A percentile compares a stretch with the other conserved stretches of the same genome.
Evolutionary conservation across 1,140 invertebrate genomes (phyloP).

Genomic region (Zaprionus lachaisei): DNA sequence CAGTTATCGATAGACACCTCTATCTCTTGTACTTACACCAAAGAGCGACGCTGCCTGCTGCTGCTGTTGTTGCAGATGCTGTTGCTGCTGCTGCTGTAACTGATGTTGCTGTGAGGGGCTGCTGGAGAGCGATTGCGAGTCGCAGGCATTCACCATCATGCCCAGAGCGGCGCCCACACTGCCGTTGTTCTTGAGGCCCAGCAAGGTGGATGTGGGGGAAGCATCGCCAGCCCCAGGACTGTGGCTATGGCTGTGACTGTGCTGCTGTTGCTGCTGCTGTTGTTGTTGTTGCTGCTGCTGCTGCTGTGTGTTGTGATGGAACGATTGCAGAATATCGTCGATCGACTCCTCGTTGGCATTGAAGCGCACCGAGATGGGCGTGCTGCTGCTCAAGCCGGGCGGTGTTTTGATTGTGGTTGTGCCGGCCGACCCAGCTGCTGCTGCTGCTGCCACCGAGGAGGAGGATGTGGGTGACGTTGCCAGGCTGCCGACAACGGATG

Average conservation of each 20-base stretch:
- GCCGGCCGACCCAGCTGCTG: conserved; percentile 17
- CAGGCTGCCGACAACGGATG: conserved; percentile 53
- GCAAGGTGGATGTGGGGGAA: conserved; percentile 59
- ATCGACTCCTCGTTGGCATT: conserved; percentile 83
- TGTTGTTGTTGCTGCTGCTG: conserved; percentile 25
- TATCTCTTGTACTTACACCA: conserved; percentile 51
- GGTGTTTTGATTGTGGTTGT: conserved; percentile 55
- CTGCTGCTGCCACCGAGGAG: conserved; percentile 35
- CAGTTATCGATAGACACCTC: conserved; percentile 1
- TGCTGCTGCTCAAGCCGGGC: conserved; percentile 62
- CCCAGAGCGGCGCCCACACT: conserved; percentile 52
- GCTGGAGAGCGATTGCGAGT: conserved; percentile 77
- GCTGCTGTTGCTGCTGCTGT: conserved; percentile 7
- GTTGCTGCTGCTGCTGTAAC: conserved; percentile 51
- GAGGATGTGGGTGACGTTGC: conserved; percentile 64
- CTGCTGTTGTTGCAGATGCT: conserved; percentile 52
- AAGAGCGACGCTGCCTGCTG: conserved; percentile 60
- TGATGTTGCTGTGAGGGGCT: conserved; percentile 70
- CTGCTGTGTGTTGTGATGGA: conserved; percentile 65
- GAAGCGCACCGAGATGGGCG: conserved; percentile 80
- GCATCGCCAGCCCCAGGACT: conserved; percentile 65
- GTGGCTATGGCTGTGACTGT: conserved; percentile 36
- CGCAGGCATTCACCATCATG: conserved; percentile 65
- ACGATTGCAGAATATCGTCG: conserved; percentile 79
- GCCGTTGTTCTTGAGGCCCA: conserved; percentile 71